These are phyloP conservation scores for Machimus rusticus DNA, from an alignment of 2,888 invertebrate species.

Conservation along the genomic window DNA sequence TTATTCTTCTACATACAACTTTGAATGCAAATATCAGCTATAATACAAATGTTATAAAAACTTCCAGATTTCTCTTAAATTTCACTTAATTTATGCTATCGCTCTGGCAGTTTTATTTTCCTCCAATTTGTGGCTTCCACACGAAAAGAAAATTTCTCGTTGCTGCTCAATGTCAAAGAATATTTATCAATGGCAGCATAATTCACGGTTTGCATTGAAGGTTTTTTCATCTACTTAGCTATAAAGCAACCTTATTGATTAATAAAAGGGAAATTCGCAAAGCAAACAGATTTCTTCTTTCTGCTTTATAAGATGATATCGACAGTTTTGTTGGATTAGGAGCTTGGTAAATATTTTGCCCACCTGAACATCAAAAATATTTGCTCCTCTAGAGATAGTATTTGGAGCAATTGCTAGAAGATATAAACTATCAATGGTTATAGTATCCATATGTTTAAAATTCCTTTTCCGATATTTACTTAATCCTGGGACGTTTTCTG, in stretches of 20 bases:
- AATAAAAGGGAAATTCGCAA: neutral
- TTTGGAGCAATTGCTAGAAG: neutral
- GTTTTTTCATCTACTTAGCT: neutral
- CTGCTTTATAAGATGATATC: no score
- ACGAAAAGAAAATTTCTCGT: neutral
- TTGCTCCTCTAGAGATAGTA: neutral
- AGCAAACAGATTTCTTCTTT: neutral
- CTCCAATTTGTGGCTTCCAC: neutral
- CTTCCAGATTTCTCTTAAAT: neutral
- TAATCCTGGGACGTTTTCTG: neutral
- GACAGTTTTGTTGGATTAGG: neutral
- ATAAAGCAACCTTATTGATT: neutral
- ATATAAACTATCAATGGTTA: neutral
- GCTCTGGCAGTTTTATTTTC: neutral
- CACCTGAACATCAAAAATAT: neutral
- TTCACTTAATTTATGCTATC: neutral
- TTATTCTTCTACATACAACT: no score
- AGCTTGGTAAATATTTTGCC: neutral
- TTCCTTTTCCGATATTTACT: neutral
- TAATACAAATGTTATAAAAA: neutral
- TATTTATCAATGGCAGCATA: neutral
- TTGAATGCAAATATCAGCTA: neutral
- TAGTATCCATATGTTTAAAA: neutral
- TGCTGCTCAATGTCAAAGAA: neutral
- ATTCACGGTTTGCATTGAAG: neutral